Conservation (phyloP, 1,140 invertebrate genomes). For the Rhopalosiphum padi region DNA sequence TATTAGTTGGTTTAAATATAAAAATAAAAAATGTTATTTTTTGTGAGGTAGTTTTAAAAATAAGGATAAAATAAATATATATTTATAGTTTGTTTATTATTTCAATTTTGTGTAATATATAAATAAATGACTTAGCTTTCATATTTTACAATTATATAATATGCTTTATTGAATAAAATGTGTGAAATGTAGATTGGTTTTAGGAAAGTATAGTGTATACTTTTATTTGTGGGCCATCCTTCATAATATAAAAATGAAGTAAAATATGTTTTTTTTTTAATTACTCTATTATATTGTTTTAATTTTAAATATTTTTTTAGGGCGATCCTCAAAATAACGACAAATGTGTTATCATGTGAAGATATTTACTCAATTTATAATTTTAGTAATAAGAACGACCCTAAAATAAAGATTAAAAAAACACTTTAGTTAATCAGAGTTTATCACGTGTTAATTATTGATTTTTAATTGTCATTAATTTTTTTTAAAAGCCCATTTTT, state of each 20-base stretch:
- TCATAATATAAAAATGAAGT: not conserved
- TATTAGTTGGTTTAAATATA: no score
- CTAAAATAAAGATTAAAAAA: not conserved
- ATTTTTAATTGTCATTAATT: slow-evolving; percentile 40
- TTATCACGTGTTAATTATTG: slow-evolving; percentile 54
- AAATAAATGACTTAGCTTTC: not conserved
- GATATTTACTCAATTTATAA: not conserved
- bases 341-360: slow-evolving; percentile 58
- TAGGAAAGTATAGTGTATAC: no score
- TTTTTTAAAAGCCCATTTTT: slow-evolving; percentile 1
- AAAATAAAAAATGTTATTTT: no score
- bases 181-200: no score
- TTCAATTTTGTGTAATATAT: not conserved
- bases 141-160: no score
- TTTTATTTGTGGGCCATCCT: no score
- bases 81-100: not conserved
- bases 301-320: slow-evolving; percentile 31
- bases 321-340: slow-evolving; percentile 49
- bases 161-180: no score
- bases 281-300: not conserved
- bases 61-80: not conserved
- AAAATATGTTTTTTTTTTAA: not conserved
- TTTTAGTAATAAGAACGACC: slow-evolving; percentile 20
- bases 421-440: slow-evolving; percentile 52
- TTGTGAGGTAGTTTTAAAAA: no score